A percentile compares a stretch with the other conserved stretches of the same genome.
Evolutionary conservation across 2,113 vertebrate species (phyloP).

Genomic region (Dermatemys mawii): DNA sequence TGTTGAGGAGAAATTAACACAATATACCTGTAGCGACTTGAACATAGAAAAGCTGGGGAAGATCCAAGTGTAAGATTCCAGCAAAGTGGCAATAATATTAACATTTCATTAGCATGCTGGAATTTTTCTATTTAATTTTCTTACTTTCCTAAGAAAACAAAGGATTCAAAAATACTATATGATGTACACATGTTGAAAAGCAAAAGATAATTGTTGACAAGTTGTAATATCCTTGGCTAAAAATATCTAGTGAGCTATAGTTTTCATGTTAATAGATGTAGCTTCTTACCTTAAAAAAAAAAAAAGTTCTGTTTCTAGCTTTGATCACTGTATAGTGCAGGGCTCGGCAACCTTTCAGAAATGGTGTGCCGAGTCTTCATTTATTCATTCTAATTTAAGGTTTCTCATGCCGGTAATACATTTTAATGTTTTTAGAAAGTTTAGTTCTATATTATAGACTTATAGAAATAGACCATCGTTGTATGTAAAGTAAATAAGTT

Average conservation of each 20-base stretch:
- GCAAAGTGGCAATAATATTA: background rate
- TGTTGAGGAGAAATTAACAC: background rate
- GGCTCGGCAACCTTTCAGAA: no score
- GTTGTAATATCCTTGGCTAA: background rate
- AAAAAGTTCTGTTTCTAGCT: background rate
- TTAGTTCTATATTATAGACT: no score
- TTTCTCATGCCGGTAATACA: no score
- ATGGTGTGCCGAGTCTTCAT: no score
- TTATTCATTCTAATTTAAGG: no score
- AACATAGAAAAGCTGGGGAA: background rate
- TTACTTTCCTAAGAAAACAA: background rate
- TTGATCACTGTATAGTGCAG: background rate
- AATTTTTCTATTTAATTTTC: conserved; percentile 11
- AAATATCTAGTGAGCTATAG: background rate
- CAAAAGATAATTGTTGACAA: background rate
- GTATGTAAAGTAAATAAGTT: no score
- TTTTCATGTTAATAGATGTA: background rate
- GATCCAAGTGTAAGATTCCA: background rate
- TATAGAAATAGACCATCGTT: no score
- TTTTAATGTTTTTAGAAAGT: no score
- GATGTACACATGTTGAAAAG: background rate
- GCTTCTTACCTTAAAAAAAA: background rate
- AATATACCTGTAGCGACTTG: background rate
- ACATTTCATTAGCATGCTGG: background rate
- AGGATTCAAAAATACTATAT: background rate